Evolutionary conservation across 2,797 vertebrate species (phyloP).

Genomic region (Enteromius paludinosus): DNA sequence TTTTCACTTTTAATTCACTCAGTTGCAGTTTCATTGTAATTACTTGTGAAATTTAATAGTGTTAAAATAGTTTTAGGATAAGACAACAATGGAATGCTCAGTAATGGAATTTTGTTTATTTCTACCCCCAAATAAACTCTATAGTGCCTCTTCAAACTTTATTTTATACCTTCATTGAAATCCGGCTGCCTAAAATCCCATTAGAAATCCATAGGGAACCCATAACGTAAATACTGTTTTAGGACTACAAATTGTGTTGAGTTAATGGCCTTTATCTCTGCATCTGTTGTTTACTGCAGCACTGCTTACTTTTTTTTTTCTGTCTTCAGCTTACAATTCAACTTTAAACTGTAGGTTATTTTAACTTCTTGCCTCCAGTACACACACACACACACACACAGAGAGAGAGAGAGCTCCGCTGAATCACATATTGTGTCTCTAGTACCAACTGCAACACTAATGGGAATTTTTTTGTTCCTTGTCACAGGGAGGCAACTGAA

Average conservation of each 20-base stretch:
- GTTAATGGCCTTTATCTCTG: constrained; percentile 13
- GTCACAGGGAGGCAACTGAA: constrained; percentile 67
- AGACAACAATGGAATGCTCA: not conserved
- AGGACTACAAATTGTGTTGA: not conserved
- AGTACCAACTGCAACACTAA: constrained; percentile 6
- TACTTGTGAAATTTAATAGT: too few relatives aligned
- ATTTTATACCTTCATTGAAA: not conserved
- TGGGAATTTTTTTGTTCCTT: constrained; percentile 47
- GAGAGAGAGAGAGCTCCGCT: not conserved
- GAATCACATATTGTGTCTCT: not conserved
- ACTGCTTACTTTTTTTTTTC: not conserved
- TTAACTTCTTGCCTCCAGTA: not conserved
- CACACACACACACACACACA: not conserved
- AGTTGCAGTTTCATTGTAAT: too few relatives aligned
- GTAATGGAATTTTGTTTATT: not conserved
- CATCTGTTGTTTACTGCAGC: constrained; percentile 2
- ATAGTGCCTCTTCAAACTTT: not conserved
- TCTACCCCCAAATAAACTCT: not conserved
- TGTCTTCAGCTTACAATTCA: constrained; percentile 13
- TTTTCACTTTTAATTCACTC: too few relatives aligned
- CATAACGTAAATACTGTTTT: not conserved
- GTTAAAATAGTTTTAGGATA: not conserved
- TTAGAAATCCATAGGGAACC: constrained; percentile 4
- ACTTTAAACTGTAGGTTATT: constrained; percentile 2
- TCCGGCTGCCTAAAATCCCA: not conserved